phyloP scores from a whole-genome alignment of 2,888 invertebrate species.

The Torymus texanus region DNA sequence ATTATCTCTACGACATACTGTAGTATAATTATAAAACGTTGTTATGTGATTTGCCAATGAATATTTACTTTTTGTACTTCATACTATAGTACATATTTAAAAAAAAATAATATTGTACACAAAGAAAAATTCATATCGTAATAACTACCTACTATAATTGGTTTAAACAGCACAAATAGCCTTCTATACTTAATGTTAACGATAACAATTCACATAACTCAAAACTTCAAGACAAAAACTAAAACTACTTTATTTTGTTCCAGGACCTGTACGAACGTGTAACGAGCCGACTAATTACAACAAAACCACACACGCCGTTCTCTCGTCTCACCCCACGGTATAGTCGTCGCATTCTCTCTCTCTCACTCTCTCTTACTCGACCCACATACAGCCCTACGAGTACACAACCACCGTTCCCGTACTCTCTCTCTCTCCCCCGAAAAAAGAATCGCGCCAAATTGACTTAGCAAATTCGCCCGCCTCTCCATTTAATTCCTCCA shows the following conservation, averaged over 20 bases:
- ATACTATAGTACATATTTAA: too few relatives aligned
- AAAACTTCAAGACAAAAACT: not conserved
- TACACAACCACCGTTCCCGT: not conserved
- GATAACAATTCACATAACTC: too few relatives aligned
- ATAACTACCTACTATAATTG: too few relatives aligned
- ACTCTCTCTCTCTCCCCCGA: not conserved
- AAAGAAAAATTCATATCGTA: too few relatives aligned
- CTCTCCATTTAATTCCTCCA: constrained; percentile 48
- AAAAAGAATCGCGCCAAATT: constrained; percentile 32
- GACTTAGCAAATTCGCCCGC: constrained; percentile 42
- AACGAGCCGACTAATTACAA: not conserved
- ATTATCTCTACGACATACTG: too few relatives aligned
- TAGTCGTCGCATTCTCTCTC: too few relatives aligned
- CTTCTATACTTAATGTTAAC: too few relatives aligned
- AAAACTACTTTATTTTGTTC: not conserved
- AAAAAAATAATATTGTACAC: too few relatives aligned
- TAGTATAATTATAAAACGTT: too few relatives aligned
- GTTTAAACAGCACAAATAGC: too few relatives aligned
- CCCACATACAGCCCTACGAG: constrained; percentile 22
- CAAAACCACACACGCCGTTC: not conserved
- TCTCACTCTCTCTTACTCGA: not conserved
- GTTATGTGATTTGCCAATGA: too few relatives aligned
- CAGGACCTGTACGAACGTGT: not conserved
- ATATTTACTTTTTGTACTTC: too few relatives aligned
- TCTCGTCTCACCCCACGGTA: not conserved